These are phyloP conservation scores for Halcyon badia DNA, from an alignment of 2,797 vertebrate species.

Conservation along the genomic window DNA sequence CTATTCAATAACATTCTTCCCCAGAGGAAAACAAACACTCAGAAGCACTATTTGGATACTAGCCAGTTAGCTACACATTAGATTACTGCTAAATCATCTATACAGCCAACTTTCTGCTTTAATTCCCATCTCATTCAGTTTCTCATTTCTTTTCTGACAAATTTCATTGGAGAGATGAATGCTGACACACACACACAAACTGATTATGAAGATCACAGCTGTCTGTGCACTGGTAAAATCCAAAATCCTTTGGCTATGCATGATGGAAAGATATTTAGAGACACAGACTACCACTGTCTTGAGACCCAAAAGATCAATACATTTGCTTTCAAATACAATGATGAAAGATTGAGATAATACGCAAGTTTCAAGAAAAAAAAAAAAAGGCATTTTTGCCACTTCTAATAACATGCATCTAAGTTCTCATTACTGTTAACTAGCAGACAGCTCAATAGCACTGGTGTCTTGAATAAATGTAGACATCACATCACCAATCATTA, in stretches of 20 bases:
- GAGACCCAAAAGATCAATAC: neutral
- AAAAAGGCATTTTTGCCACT: neutral
- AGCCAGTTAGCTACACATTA: conserved; percentile 53
- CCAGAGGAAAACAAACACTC: conserved; percentile 41
- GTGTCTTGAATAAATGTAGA: neutral
- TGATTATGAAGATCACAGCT: conserved; percentile 11
- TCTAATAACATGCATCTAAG: neutral
- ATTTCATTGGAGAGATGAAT: conserved; percentile 32
- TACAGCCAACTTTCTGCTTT: conserved; percentile 42
- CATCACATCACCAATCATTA: neutral
- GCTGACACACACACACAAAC: conserved; percentile 32
- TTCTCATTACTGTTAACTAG: neutral
- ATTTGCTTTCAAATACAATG: neutral
- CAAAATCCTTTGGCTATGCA: neutral
- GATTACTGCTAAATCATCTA: conserved; percentile 57
- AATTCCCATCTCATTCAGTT: conserved; percentile 45
- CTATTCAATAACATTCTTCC: conserved; percentile 13
- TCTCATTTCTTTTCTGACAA: conserved; percentile 23
- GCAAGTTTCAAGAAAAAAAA: neutral
- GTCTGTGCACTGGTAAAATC: neutral
- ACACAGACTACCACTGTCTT: neutral
- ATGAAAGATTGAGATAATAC: neutral
- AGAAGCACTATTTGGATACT: conserved; percentile 33
- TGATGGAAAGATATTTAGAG: neutral
- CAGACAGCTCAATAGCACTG: neutral